Base-by-base conservation (phyloP, 2,888 invertebrate species). In the Acleris emargana region DNA sequence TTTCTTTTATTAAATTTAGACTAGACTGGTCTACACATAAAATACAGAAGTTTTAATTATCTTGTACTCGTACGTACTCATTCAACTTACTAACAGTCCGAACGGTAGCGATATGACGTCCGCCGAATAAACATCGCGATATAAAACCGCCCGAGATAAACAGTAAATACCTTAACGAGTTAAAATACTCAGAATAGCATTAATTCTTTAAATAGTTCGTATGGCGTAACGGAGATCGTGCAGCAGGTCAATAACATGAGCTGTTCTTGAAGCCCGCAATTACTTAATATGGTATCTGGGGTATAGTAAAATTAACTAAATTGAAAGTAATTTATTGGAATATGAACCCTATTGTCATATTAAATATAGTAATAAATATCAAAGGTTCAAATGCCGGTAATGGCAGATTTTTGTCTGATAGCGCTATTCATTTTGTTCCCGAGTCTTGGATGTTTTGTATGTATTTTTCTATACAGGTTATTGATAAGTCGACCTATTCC, bases 161-260 rank as follows among this genome's bases (percentile, higher is more conserved):
- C 53, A 25, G 50, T 54, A 49, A 60, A 64, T 59, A 57, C 57
- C 51, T 49, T 60, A 64, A 60, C 18, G 55, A 52, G 66, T 2
- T 6, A 7, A 9, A 63, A 58, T 66, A 47, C 57, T 61, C 50
- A 17, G 61, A 64, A 64, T 59, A 42, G 45, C 45, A 20, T 17
- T 20, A 57, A 42, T 43, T 17, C 49, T 52, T 52, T 49, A 51
- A 59, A 59, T 59, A 59, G 59, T 51, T n/a, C 42, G 22, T 20
- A 17, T 60, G 52, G 52, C 20, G 22, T 45, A 52, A 50, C 9
- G 50, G 22, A 42, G 50, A 16, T 43, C 25, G n/a, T 5, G 28
- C 22, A 22, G 20, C 38, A 45, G 50, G 58, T 59, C 58, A 59
- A 59, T 59, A 59, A 59, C 58, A 42, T 49, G 47, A 13, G 16